Percentiles rank a stretch among this genome's conserved stretches.
Conservation (phyloP, 2,113 vertebrate genomes). For the Phalacrocorax aristotelis region DNA sequence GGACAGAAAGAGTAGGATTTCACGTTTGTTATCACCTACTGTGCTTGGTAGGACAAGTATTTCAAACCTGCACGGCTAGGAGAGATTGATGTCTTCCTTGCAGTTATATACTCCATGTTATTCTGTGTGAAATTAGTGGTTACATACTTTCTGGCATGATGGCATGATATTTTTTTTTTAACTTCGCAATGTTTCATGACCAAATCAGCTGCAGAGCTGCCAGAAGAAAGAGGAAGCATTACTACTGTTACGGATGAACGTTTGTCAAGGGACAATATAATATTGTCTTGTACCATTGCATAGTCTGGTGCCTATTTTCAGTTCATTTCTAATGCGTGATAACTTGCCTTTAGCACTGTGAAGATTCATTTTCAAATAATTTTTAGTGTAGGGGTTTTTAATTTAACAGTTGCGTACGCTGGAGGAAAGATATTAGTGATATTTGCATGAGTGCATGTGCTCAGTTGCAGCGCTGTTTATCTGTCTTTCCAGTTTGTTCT, state of each 20-base stretch:
- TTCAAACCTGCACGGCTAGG: not conserved
- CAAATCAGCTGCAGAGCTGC: not conserved
- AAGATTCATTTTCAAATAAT: constrained; percentile 14
- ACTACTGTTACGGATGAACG: not conserved
- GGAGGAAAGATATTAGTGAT: constrained; percentile 3
- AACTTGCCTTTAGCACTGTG: constrained; percentile 13
- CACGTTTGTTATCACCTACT: not conserved
- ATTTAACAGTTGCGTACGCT: not conserved
- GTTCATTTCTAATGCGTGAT: not conserved
- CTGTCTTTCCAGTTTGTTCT: constrained; percentile 39
- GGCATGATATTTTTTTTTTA: not conserved
- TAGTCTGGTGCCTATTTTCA: not conserved
- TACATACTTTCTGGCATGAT: not conserved
- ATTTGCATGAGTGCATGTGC: constrained; percentile 6
- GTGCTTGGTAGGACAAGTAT: not conserved
- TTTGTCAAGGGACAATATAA: not conserved
- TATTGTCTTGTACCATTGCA: not conserved
- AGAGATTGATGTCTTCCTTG: not conserved
- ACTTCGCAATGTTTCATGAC: not conserved
- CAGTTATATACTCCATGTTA: not conserved
- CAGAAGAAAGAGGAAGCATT: not conserved
- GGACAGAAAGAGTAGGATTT: not conserved
- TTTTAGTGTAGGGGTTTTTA: constrained; percentile 27
- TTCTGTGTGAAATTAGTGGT: not conserved
- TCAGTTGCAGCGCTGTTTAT: not conserved